These are phyloP conservation scores for Eristalis arbustorum DNA, from an alignment of 2,888 invertebrate species.

Conservation along the genomic window DNA sequence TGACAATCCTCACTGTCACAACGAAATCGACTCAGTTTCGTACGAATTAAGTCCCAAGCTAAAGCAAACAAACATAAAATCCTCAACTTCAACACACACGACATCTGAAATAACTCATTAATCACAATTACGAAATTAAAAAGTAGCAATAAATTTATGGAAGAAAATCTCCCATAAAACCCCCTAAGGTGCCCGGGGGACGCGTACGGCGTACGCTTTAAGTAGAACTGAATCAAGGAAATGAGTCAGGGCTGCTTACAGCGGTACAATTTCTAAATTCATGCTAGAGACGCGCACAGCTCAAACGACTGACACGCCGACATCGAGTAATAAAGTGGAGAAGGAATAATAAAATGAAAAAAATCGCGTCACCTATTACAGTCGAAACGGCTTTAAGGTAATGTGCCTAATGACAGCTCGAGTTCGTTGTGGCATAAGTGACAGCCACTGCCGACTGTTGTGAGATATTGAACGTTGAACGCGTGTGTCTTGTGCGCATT, in stretches of 20 bases:
- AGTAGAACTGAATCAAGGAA: conserved; percentile 25
- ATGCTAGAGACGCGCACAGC: neutral
- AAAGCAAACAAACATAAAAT: conserved; percentile 37
- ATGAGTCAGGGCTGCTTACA: conserved; percentile 40
- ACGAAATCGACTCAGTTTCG: conserved; percentile 40
- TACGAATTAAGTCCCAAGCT: conserved; percentile 22
- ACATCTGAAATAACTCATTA: conserved; percentile 75
- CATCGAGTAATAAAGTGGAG: neutral
- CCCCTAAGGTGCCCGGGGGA: conserved; percentile 13
- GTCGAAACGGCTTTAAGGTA: conserved; percentile 37
- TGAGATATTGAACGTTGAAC: conserved; percentile 4
- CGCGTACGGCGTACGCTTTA: conserved; percentile 42
- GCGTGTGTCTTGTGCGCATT: neutral
- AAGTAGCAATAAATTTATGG: conserved; percentile 77
- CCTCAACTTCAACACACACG: conserved; percentile 26
- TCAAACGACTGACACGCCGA: neutral
- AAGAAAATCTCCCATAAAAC: conserved; percentile 74
- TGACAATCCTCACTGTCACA: conserved; percentile 53
- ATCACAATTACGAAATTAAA: conserved; percentile 79
- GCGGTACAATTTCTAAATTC: conserved; percentile 28
- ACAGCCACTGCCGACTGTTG: conserved; percentile 12
- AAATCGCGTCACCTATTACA: conserved; percentile 35
- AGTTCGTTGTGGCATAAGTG: conserved; percentile 12
- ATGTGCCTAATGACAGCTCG: conserved; percentile 9
- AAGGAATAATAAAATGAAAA: neutral